phyloP scores from a whole-genome alignment of 2,113 vertebrate genomes.

The Menidia beryllina region DNA sequence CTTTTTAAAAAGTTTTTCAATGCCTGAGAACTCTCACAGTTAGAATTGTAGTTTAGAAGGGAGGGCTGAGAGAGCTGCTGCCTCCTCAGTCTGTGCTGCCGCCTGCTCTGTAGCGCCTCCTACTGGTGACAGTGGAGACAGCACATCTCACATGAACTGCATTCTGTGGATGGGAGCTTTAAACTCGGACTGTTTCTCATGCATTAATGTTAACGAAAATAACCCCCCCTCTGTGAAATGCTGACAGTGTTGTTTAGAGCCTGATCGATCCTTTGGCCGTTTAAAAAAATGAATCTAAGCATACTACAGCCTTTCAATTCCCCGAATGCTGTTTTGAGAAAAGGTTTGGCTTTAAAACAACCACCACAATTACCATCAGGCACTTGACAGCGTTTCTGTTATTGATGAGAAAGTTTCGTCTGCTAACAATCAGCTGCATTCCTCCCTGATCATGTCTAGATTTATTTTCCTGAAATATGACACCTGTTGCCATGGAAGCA shows the following conservation, averaged over 20 bases:
- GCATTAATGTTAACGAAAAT: no score
- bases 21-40: no score
- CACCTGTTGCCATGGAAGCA: conserved; percentile 74
- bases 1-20: no score
- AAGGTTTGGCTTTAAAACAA: neutral
- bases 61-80: no score
- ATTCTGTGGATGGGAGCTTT: neutral
- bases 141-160: neutral
- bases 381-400: conserved; percentile 18
- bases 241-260: neutral
- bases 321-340: conserved; percentile 43
- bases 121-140: neutral
- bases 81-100: no score
- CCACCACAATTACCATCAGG: conserved; percentile 14
- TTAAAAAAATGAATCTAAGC: neutral
- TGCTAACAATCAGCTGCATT: neutral
- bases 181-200: neutral
- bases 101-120: conserved; percentile 26
- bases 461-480: conserved; percentile 39
- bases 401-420: conserved; percentile 7
- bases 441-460: conserved; percentile 27
- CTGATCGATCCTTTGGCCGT: neutral
- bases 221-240: neutral
- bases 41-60: no score
- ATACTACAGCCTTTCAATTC: neutral